These are phyloP conservation scores for Sanderia malayensis DNA, from an alignment of 30 jellyfish, hydroid and myxozoan genomes.

Conservation along the genomic window DNA sequence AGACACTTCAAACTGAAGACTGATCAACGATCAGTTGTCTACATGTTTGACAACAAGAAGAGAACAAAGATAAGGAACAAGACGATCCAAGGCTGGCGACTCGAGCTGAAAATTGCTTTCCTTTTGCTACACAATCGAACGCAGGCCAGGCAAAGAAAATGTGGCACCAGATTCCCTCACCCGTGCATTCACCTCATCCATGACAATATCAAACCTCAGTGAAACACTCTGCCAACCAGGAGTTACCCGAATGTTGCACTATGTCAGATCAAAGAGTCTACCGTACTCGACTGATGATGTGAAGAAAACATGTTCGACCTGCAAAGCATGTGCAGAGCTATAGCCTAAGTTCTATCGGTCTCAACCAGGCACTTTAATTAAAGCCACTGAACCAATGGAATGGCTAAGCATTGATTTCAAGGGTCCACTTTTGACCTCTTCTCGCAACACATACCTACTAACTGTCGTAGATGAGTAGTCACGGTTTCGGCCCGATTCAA, in stretches of 20 bases:
- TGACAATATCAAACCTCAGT: background rate
- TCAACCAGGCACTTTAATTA: too few species aligned
- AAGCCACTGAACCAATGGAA: too few species aligned
- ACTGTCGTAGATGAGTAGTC: too few species aligned
- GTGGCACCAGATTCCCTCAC: background rate
- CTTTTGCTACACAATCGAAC: background rate
- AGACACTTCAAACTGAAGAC: constrained; percentile 37
- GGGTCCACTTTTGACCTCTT: too few species aligned
- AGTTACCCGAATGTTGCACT: background rate
- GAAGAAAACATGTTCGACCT: too few species aligned
- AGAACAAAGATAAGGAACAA: constrained; percentile 56
- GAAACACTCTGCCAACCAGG: background rate
- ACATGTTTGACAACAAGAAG: constrained; percentile 70
- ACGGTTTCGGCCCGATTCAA: too few species aligned
- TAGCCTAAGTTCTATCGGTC: too few species aligned
- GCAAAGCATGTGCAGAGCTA: too few species aligned
- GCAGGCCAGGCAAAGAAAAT: background rate
- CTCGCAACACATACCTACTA: too few species aligned
- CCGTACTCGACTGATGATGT: too few species aligned
- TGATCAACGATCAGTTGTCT: constrained; percentile 61
- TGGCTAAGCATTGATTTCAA: too few species aligned
- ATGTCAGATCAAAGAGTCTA: background rate
- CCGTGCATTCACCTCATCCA: background rate
- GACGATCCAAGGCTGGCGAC: constrained; percentile 34
- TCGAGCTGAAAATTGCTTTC: constrained; percentile 44